Percentiles rank a stretch among this genome's conserved stretches.
Evolutionary conservation across 53 echinoderm and acorn worm species (phyloP).

Genomic region (Echinometra lucunter): DNA sequence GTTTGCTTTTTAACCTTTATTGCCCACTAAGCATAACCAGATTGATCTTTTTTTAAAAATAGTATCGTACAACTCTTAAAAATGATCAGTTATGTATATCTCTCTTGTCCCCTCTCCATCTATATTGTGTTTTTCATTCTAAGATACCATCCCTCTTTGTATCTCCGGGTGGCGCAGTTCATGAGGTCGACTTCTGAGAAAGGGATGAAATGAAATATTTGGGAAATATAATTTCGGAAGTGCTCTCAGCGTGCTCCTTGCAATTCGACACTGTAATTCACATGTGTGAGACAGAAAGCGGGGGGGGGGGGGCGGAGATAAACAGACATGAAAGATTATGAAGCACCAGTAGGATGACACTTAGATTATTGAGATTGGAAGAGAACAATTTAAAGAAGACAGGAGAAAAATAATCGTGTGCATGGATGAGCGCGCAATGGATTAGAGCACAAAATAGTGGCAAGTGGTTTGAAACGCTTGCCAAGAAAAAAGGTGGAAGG

Average conservation of each 20-base stretch:
- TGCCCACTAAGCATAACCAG: neutral
- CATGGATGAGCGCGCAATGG: conserved; percentile 36
- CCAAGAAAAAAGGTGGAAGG: neutral
- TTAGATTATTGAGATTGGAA: conserved; percentile 28
- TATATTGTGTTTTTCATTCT: neutral
- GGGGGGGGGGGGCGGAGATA: neutral
- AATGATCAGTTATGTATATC: neutral
- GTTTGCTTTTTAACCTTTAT: neutral
- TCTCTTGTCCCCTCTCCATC: neutral
- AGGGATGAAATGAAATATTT: conserved; percentile 35
- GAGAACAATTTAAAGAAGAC: conserved; percentile 46
- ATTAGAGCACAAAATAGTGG: conserved; percentile 50
- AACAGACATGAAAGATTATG: conserved; percentile 32
- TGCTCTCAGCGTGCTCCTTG: conserved; percentile 10
- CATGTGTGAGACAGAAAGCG: conserved; percentile 8
- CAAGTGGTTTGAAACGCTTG: conserved; percentile 44
- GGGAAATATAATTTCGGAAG: conserved; percentile 49
- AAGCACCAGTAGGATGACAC: conserved; percentile 40
- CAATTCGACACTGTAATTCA: conserved; percentile 50
- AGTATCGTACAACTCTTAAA: neutral
- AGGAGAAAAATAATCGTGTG: conserved; percentile 56
- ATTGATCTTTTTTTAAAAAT: neutral
- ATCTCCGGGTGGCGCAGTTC: conserved; percentile 41
- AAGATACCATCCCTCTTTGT: neutral
- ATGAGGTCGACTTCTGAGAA: conserved; percentile 29